Conservation (phyloP, 2,113 vertebrate species). For the Chlamydotis undulata region DNA sequence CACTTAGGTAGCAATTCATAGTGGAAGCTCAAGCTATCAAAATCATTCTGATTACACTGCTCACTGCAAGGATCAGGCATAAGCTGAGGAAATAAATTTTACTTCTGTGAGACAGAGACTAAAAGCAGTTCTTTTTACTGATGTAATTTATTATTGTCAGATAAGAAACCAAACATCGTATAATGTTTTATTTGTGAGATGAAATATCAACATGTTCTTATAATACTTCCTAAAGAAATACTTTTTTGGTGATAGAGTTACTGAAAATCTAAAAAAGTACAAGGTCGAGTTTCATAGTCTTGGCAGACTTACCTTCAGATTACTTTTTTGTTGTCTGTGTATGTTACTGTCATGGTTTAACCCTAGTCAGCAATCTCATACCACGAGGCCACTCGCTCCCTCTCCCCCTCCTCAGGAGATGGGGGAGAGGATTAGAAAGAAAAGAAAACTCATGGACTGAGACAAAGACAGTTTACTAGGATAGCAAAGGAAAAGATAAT, state of each 20-base stretch:
- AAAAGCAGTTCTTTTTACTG: not conserved
- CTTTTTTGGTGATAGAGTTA: not conserved
- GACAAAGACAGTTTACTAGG: too few relatives aligned
- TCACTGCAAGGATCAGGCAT: not conserved
- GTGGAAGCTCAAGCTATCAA: not conserved
- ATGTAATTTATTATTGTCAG: not conserved
- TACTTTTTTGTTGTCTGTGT: not conserved
- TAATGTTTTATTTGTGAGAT: not conserved
- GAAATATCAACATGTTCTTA: not conserved
- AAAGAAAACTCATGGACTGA: too few relatives aligned
- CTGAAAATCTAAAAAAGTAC: not conserved
- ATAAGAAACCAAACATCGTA: not conserved
- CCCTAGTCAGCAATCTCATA: too few relatives aligned
- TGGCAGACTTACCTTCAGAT: not conserved
- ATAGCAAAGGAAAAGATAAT: too few relatives aligned
- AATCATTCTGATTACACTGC: conserved; percentile 22
- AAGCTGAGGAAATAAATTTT: not conserved
- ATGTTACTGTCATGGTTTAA: too few relatives aligned
- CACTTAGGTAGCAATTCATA: not conserved
- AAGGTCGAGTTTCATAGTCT: not conserved
- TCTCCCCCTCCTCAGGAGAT: too few relatives aligned
- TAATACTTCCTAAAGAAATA: not conserved
- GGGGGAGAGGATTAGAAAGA: too few relatives aligned
- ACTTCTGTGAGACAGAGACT: not conserved
- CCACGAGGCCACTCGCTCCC: too few relatives aligned